Conservation (phyloP, 1,140 invertebrate genomes). For the Potamilus streckersoni region DNA sequence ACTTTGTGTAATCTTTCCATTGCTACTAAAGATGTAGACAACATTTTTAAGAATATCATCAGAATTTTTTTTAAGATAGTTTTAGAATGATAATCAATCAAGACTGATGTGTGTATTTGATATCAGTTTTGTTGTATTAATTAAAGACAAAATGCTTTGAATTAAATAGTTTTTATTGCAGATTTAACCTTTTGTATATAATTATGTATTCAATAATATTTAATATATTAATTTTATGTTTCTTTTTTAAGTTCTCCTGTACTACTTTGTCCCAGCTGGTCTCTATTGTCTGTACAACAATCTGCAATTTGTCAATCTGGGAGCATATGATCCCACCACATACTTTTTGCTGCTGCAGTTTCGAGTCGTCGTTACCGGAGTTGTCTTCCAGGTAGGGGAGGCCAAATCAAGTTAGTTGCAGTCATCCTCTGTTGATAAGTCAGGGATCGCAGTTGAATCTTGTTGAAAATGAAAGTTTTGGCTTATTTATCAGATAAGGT, state of each 20-base stretch:
- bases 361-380: conserved; percentile 89
- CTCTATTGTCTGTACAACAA: conserved; percentile 97
- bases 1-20: no score
- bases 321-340: conserved; percentile 92
- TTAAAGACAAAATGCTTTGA: no score
- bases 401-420: no score
- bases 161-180: not conserved
- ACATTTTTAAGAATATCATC: no score
- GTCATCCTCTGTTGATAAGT: no score
- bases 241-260: conserved; percentile 74
- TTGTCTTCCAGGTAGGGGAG: conserved; percentile 87
- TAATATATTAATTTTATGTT: conserved; percentile 43
- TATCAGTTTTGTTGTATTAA: not conserved
- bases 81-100: no score
- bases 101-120: no score
- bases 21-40: no score
- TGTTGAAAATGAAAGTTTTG: no score
- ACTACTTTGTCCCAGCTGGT: conserved; percentile 91
- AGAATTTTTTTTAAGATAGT: no score
- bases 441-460: no score
- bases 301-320: conserved; percentile 90
- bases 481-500: no score
- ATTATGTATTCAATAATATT: not conserved
- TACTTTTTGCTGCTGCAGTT: conserved; percentile 95
- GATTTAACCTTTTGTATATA: not conserved